Base-by-base conservation (phyloP, 2,797 vertebrate species). In the Chiroxiphia lanceolata region DNA sequence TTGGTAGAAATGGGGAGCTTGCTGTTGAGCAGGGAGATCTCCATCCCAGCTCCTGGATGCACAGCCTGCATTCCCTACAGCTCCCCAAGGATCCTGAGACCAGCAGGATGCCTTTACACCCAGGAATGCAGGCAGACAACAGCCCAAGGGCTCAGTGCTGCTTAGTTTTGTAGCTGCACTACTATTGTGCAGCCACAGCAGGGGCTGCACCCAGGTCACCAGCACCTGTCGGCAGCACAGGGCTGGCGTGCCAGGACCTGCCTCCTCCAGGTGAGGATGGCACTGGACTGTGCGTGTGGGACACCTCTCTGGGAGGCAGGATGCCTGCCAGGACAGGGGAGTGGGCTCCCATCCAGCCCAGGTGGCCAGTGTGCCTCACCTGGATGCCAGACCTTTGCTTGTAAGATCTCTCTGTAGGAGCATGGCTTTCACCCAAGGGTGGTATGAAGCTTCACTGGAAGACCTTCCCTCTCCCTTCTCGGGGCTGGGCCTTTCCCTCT, bases 151-250 rank as follows among this genome's bases (percentile, higher is more conserved):
- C 51, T 50, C 51, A 40, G 22, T 9, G 33, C 42, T 53, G 60
- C 42, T 22, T 27, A 11, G 54, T n/a, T 76, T 10, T 45, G 53
- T 34, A 64, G 34, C 11, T 38, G 38, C 27, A 56, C 0, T 16
- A 9, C 3, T 1, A 10, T 4, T 0, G 0, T 8, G 33, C 60
- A 40, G 51, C 36, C 44, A 42, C 22, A 65, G 51, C 34, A 34
- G 0, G 1, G 7, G 31, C 21, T 6, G 3, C 25, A 33, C 13
- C 38, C 47, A 14, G 15, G 31, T 60, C 31, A 69, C 27, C 27
- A 50, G 63, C 27, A 65, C 0, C 0, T 3, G 40, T 29, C 1
- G 1, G 26, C 11, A 22, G 72, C 1, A 1, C 26, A 22, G 33
- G 44, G 27, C 25, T 3, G 0, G n/a, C 27, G 53, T 27, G 76